A percentile compares a stretch with the other conserved stretches of the same genome.
These are phyloP conservation scores for Semibalanus balanoides DNA, from an alignment of 1,140 invertebrate genomes.

Conservation along the genomic window DNA sequence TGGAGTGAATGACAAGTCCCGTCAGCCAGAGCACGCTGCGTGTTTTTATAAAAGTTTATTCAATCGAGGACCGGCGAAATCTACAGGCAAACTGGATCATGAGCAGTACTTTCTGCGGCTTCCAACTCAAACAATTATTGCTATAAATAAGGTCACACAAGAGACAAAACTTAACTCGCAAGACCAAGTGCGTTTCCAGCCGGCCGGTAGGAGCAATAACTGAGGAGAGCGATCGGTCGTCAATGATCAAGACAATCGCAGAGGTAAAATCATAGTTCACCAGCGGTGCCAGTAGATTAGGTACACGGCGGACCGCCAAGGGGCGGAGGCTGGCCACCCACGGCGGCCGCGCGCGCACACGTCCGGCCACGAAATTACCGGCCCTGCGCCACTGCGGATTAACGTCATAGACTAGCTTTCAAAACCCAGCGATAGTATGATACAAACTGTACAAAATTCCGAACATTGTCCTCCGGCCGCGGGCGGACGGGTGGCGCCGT, in stretches of 20 bases:
- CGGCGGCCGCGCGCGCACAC: too few species aligned
- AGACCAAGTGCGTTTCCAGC: neutral
- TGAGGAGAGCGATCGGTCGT: neutral
- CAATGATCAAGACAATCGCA: neutral
- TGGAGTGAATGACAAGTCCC: too few species aligned
- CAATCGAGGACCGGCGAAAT: neutral
- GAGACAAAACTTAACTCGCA: neutral
- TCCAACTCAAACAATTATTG: neutral
- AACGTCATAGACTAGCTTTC: conserved; percentile 2
- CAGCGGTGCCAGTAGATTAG: too few species aligned
- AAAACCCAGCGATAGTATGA: conserved; percentile 2
- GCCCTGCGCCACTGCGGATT: neutral
- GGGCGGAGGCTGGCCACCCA: too few species aligned
- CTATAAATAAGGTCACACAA: neutral
- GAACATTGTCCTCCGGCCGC: neutral
- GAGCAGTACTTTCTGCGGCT: neutral
- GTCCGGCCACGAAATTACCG: neutral
- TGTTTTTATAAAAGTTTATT: neutral
- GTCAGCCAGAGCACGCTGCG: neutral
- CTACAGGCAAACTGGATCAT: neutral
- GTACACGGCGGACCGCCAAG: too few species aligned
- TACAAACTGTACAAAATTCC: conserved; percentile 2
- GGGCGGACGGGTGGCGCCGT: neutral
- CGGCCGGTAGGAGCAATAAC: neutral
- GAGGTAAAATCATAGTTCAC: neutral